Conservation (phyloP, 2,113 vertebrate species). For the Prinia subflava region DNA sequence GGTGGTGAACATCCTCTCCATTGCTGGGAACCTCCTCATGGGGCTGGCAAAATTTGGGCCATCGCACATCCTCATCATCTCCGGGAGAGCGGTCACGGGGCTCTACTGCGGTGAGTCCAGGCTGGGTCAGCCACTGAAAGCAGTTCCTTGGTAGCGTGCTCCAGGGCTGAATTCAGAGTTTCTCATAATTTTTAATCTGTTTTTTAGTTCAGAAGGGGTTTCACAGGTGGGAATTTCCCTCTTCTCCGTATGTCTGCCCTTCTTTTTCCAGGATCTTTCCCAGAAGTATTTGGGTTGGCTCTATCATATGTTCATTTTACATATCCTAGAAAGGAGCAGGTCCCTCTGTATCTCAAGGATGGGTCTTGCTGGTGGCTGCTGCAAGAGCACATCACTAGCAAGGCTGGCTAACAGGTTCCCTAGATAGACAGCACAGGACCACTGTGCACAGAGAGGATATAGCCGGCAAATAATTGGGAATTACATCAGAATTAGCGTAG, state of each 20-base stretch:
- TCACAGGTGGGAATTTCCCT: background rate
- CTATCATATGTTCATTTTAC: background rate
- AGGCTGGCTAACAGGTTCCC: background rate
- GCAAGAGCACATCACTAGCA: background rate
- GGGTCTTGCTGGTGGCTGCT: background rate
- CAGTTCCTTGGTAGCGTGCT: background rate
- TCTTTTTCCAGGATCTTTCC: background rate
- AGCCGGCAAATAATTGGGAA: background rate
- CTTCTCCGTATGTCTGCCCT: background rate
- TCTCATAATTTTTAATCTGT: background rate
- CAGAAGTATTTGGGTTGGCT: background rate
- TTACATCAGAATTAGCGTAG: background rate
- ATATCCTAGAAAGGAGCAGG: background rate
- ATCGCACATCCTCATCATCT: slow-evolving; percentile 88
- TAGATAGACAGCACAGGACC: background rate
- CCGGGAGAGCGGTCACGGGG: slow-evolving; percentile 86
- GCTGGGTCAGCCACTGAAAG: background rate
- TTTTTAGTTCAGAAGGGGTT: background rate
- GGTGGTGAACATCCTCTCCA: slow-evolving; percentile 83
- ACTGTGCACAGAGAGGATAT: background rate
- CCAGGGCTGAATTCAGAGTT: background rate
- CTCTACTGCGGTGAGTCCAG: slow-evolving; percentile 87
- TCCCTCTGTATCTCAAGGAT: background rate
- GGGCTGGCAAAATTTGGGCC: slow-evolving; percentile 82
- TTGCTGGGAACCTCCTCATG: slow-evolving; percentile 88